These are phyloP conservation scores for Sula dactylatra DNA, from an alignment of 2,113 vertebrate species.

Conservation along the genomic window DNA sequence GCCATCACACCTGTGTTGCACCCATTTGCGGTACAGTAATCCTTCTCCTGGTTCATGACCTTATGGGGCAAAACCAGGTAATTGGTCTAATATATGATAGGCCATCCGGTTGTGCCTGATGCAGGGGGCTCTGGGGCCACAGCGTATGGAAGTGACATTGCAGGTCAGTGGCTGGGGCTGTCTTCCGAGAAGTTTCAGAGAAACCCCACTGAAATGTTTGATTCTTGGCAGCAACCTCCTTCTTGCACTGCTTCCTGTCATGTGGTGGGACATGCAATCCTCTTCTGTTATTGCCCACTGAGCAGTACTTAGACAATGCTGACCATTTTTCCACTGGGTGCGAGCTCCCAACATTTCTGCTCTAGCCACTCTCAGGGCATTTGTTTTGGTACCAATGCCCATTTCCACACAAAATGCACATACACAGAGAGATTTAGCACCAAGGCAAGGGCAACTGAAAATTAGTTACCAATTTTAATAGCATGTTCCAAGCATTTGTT, in stretches of 20 bases:
- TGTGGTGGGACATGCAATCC: not conserved
- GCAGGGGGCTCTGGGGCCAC: not conserved
- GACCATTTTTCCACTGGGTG: not conserved
- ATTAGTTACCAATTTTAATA: slow-evolving; percentile 26
- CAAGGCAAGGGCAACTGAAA: not conserved
- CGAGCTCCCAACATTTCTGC: not conserved
- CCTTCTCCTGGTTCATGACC: not conserved
- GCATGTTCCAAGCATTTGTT: not conserved
- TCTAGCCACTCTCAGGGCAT: not conserved
- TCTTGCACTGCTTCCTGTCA: not conserved
- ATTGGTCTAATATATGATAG: not conserved
- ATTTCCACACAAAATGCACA: not conserved
- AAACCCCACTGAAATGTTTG: not conserved
- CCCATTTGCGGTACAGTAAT: not conserved
- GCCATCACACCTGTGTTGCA: accelerated
- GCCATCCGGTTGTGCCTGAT: not conserved
- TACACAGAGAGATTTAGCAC: not conserved
- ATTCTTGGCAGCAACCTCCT: not conserved
- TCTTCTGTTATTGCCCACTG: not conserved
- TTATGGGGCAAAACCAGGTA: not conserved
- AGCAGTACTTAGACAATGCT: not conserved
- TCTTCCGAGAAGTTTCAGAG: not conserved
- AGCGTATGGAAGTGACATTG: accelerated
- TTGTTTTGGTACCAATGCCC: not conserved
- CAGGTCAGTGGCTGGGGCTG: not conserved